phyloP scores from a whole-genome alignment of 2,797 vertebrate genomes.

The Morus bassanus region DNA sequence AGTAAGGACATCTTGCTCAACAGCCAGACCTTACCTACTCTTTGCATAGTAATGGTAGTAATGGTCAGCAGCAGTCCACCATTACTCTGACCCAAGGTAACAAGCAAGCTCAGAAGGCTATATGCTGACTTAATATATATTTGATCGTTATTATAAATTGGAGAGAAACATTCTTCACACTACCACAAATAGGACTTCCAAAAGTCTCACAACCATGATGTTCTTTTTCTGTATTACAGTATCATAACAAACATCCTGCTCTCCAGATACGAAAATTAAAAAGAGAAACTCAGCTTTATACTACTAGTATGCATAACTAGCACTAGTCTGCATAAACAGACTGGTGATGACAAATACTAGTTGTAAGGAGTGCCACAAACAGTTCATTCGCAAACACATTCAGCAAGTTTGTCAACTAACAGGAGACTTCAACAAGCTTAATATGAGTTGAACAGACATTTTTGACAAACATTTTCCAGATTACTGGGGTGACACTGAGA shows the following conservation, averaged over 20 bases:
- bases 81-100: not conserved
- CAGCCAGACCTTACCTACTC: not conserved
- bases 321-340: conserved; percentile 5
- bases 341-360: conserved; percentile 26
- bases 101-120: not conserved
- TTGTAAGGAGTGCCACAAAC: not conserved
- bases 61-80: not conserved
- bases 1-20: not conserved
- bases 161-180: not conserved
- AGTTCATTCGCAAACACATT: not conserved
- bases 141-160: not conserved
- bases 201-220: not conserved
- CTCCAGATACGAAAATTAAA: not conserved
- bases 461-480: not conserved
- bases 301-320: not conserved
- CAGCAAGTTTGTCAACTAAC: conserved; percentile 11
- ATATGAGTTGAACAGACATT: not conserved
- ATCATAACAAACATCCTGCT: not conserved
- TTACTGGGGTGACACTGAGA: not conserved
- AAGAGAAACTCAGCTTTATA: conserved; percentile 10
- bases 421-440: not conserved
- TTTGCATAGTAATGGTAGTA: not conserved
- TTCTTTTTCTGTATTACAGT: not conserved
- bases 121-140: not conserved
- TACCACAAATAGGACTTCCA: not conserved